Evolutionary conservation across 2,113 vertebrate species (phyloP).

Genomic region (Misgurnus anguillicaudatus): DNA sequence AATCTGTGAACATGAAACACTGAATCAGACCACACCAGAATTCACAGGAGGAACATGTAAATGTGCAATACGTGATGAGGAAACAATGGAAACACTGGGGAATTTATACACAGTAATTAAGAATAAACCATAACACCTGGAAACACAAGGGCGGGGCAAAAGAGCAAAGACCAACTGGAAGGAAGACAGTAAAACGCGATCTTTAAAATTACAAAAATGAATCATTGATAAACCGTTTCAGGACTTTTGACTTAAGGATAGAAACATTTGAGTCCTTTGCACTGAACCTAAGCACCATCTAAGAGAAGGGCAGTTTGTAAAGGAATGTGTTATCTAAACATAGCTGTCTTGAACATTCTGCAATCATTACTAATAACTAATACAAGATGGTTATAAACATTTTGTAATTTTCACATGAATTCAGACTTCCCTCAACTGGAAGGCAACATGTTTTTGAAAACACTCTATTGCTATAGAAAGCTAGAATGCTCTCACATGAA

Average conservation of each 20-base stretch:
- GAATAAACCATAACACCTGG: too few species aligned
- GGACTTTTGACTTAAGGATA: not conserved
- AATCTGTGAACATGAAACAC: too few species aligned
- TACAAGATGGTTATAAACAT: conserved; percentile 11
- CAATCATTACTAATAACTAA: not conserved
- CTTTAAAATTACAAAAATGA: too few species aligned
- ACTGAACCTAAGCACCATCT: not conserved
- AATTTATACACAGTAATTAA: too few species aligned
- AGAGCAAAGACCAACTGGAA: not conserved
- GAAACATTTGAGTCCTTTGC: not conserved
- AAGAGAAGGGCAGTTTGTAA: not conserved
- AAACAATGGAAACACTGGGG: too few species aligned
- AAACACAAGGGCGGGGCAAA: too few species aligned
- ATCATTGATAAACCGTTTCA: not conserved
- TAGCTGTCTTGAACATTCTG: not conserved
- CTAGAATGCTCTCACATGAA: not conserved
- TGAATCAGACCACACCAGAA: too few species aligned
- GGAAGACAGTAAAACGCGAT: not conserved
- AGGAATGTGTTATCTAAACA: not conserved
- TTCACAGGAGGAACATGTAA: too few species aligned
- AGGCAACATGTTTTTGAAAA: not conserved
- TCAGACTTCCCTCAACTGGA: conserved; percentile 6
- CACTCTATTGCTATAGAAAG: not conserved
- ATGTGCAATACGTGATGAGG: too few species aligned
- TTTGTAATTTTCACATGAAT: not conserved